A percentile compares a stretch with the other conserved stretches of the same genome.
Evolutionary conservation across 2,797 vertebrate genomes (phyloP).

Genomic region (Betta splendens): DNA sequence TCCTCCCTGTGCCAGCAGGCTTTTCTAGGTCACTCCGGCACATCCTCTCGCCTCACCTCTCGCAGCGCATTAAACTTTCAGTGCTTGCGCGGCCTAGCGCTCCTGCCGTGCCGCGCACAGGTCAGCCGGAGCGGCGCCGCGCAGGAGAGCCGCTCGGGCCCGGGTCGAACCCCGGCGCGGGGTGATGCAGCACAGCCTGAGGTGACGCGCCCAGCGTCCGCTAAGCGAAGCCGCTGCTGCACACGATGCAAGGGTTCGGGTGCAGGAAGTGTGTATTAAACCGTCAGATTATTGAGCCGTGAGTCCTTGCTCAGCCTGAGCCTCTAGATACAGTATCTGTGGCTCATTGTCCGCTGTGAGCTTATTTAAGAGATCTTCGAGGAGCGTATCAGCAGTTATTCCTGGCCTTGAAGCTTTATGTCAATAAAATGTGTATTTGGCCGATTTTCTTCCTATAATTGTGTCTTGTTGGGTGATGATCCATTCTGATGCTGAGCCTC

Average conservation of each 20-base stretch:
- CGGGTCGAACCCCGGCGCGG: not conserved
- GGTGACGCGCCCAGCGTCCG: conserved; percentile 1
- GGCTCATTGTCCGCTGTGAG: conserved; percentile 1
- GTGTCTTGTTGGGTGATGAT: conserved; percentile 42
- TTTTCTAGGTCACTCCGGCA: conserved; percentile 82
- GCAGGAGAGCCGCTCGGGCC: not conserved
- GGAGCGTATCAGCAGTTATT: conserved; percentile 46
- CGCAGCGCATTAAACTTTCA: conserved; percentile 82
- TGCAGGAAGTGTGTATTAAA: no score
- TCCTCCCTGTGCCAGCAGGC: conserved; percentile 61
- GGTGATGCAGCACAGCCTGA: conserved; percentile 2
- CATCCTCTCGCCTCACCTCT: conserved; percentile 72
- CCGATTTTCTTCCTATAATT: conserved; percentile 31
- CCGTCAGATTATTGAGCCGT: no score
- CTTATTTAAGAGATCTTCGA: conserved; percentile 32
- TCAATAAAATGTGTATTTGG: conserved; percentile 57
- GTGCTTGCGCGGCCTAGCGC: conserved; percentile 64
- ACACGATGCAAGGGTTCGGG: no score
- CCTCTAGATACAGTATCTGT: no score
- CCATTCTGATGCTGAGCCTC: conserved; percentile 21
- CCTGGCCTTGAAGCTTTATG: conserved; percentile 27
- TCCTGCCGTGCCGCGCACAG: conserved; percentile 75
- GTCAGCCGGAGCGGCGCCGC: conserved; percentile 59
- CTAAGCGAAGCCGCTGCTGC: no score
- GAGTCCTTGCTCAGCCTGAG: no score